Evolutionary conservation across 2,888 invertebrate genomes (phyloP).

Genomic region (Brassicogethes aeneus): DNA sequence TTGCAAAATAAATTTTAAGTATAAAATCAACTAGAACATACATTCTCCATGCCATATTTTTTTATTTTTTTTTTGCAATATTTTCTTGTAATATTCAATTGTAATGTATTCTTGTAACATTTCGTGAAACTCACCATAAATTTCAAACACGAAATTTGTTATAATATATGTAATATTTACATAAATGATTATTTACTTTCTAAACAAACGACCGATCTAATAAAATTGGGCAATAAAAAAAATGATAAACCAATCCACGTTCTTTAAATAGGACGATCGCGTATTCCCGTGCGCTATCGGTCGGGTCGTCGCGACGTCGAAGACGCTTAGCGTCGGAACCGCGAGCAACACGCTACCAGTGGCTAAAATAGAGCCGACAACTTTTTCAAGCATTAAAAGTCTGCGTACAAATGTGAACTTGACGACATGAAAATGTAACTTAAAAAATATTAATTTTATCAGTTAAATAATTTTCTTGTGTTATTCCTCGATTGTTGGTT

Average conservation of each 20-base stretch:
- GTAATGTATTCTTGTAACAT: no score
- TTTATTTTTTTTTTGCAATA: no score
- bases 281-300: constrained; percentile 16
- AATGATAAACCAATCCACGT: constrained; percentile 15
- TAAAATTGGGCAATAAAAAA: constrained; percentile 11
- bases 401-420: background rate
- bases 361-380: background rate
- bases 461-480: background rate
- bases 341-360: background rate
- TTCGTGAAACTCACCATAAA: no score
- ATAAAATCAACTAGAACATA: no score
- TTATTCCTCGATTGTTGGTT: no score
- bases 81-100: no score
- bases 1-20: no score
- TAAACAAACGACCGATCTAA: constrained; percentile 6
- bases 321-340: constrained; percentile 27
- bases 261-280: constrained; percentile 27
- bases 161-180: no score
- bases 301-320: constrained; percentile 25
- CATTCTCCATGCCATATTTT: no score
- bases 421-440: background rate
- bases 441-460: no score
- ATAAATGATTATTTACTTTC: no score
- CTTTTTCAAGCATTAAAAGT: background rate
- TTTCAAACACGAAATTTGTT: no score